Evolutionary conservation across 2,113 vertebrate genomes (phyloP).

Genomic region (Indicator maculatus): DNA sequence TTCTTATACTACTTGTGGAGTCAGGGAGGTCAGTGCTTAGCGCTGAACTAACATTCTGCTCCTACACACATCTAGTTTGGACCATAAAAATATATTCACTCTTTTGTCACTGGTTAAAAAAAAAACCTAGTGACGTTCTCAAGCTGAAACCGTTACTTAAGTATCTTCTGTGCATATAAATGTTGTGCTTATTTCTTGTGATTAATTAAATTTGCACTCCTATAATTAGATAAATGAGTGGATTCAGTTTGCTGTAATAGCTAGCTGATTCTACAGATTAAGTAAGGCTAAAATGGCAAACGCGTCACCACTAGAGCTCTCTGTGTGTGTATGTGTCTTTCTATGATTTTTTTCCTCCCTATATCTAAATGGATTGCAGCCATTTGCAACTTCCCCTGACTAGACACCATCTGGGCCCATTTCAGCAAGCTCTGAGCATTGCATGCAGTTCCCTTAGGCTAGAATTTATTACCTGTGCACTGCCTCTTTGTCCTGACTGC

Average conservation of each 20-base stretch:
- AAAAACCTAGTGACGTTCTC: background rate
- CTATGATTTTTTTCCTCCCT: too few relatives aligned
- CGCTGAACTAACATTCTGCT: background rate
- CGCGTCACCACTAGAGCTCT: accelerated
- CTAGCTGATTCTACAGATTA: too few relatives aligned
- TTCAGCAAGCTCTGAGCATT: background rate
- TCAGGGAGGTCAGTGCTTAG: background rate
- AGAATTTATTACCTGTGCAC: background rate
- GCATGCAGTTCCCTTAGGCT: background rate
- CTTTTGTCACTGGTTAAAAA: background rate
- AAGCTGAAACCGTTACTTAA: background rate
- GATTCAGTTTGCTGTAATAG: background rate
- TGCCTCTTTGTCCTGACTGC: background rate
- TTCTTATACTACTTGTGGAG: background rate
- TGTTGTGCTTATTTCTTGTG: background rate
- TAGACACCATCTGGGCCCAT: background rate
- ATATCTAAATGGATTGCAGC: background rate
- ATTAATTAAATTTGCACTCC: background rate
- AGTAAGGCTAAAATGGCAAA: background rate
- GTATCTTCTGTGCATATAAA: background rate
- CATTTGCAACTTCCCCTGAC: background rate
- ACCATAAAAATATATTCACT: accelerated
- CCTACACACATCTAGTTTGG: too few relatives aligned
- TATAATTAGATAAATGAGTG: background rate
- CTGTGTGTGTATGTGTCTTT: too few relatives aligned